phyloP scores from a whole-genome alignment of 2,888 invertebrate genomes.

The Agrotis clavis region DNA sequence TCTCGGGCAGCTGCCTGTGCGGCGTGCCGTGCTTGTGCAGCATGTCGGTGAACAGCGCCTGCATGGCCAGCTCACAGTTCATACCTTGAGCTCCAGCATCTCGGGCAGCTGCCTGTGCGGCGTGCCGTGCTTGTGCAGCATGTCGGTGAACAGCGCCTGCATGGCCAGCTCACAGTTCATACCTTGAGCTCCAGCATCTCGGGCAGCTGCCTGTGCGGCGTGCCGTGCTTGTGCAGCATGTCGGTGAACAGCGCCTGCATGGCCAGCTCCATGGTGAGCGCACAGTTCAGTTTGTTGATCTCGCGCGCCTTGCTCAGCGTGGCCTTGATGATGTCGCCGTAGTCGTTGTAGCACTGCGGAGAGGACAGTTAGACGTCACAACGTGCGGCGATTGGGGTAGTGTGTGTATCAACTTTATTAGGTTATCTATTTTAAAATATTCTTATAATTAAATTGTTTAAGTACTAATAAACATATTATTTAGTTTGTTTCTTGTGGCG shows the following conservation, averaged over 20 bases:
- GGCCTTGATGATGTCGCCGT: constrained; percentile 99
- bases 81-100: no score
- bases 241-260: constrained; percentile 97
- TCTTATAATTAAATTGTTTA: no score
- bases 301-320: constrained; percentile 99
- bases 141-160: no score
- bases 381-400: not conserved
- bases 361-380: not conserved
- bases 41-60: no score
- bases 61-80: no score
- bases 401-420: no score
- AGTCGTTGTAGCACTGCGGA: constrained; percentile 97
- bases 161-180: not conserved
- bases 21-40: no score
- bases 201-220: constrained; percentile 93
- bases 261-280: constrained; percentile 97
- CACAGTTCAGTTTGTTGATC: constrained; percentile 99
- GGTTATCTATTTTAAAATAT: no score
- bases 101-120: no score
- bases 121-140: no score
- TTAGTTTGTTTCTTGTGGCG: no score
- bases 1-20: constrained; percentile 71
- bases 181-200: constrained; percentile 97
- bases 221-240: constrained; percentile 84
- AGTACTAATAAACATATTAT: no score